Conservation (phyloP, 2,113 vertebrate genomes). For the Zonotrichia leucophrys region DNA sequence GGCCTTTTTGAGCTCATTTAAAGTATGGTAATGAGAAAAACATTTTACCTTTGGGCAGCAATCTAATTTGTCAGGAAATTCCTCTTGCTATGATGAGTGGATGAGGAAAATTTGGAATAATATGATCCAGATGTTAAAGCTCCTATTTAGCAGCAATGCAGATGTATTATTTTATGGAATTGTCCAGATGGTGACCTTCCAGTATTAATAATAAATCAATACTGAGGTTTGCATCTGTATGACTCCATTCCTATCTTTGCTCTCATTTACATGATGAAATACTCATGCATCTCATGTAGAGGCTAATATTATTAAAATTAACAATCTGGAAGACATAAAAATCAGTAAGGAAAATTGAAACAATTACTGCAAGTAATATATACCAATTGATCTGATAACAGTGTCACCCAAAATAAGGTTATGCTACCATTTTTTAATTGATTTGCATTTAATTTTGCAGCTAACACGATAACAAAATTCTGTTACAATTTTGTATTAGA, state of each 20-base stretch:
- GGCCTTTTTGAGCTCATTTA: constrained; percentile 41
- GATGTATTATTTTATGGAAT: constrained; percentile 51
- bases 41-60: constrained; percentile 69
- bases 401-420: not conserved
- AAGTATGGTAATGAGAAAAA: constrained; percentile 52
- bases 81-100: constrained; percentile 63
- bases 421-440: not conserved
- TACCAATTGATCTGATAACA: not conserved
- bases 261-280: constrained; percentile 32
- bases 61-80: constrained; percentile 74
- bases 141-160: constrained; percentile 49
- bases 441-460: not conserved
- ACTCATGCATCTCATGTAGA: constrained; percentile 17
- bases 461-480: not conserved
- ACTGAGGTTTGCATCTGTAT: not conserved
- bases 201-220: constrained; percentile 58
- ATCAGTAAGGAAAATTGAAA: not conserved
- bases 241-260: not conserved
- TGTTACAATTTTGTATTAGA: not conserved
- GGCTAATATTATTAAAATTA: constrained; percentile 51
- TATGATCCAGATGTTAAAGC: constrained; percentile 65
- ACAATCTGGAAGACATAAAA: not conserved
- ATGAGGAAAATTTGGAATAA: constrained; percentile 66
- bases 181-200: constrained; percentile 71
- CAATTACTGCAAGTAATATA: not conserved